A percentile compares a stretch with the other conserved stretches of the same genome.
Evolutionary conservation across 2,113 vertebrate species (phyloP).

Genomic region (Notarius lentiginosus): DNA sequence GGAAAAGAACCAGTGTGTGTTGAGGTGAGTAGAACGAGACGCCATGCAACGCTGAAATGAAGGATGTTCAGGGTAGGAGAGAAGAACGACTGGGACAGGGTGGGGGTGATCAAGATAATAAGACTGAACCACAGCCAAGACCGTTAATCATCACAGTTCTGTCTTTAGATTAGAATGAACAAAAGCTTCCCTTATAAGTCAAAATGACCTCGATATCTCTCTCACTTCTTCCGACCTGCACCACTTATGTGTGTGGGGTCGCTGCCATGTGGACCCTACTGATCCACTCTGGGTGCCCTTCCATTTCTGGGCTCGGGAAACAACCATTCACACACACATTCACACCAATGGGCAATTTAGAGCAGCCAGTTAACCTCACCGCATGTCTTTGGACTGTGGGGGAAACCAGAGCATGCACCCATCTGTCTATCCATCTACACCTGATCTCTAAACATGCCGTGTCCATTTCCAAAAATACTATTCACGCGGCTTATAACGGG

Average conservation of each 20-base stretch:
- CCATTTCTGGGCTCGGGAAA: too few species aligned
- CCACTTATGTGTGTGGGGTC: too few species aligned
- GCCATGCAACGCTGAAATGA: neutral
- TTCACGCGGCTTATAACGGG: neutral
- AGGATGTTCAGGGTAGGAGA: neutral
- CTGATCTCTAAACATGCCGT: neutral
- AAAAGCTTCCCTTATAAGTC: neutral
- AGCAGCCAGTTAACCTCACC: too few species aligned
- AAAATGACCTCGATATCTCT: neutral
- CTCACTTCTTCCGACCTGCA: too few species aligned
- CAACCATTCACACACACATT: too few species aligned
- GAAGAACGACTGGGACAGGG: neutral
- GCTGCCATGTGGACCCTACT: too few species aligned
- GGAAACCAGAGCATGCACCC: too few species aligned
- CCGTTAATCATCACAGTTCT: slow-evolving; percentile 1
- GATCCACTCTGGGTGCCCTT: too few species aligned
- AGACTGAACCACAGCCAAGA: slow-evolving; percentile 18
- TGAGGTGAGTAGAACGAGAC: neutral
- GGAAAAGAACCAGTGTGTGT: neutral
- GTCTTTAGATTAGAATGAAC: neutral
- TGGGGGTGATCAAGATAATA: neutral
- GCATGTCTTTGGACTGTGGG: too few species aligned
- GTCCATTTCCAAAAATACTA: neutral
- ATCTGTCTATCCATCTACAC: neutral
- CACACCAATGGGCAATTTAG: too few species aligned